Base-by-base conservation (phyloP, 30 jellyfish, hydroid and myxozoan species). In the Chrysaora quinquecirrha region DNA sequence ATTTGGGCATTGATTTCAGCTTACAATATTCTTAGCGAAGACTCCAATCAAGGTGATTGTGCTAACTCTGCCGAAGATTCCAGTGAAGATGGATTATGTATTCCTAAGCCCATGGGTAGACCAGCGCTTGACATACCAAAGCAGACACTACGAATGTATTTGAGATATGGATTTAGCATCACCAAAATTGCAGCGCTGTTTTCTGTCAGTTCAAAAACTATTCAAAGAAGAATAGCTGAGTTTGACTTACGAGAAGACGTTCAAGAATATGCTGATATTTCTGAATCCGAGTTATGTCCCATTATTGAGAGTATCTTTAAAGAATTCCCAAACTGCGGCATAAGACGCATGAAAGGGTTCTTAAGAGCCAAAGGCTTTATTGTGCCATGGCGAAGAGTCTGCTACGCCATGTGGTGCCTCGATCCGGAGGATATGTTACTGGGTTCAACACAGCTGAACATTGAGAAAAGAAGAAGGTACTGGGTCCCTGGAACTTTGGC, bases 281-380 rank as follows among this genome's bases (percentile, higher is more conserved):
- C 0, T 0, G 0, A 48, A 0, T 28, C 0, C 21, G 0, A 0
- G 32, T 29, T 76, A 33, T 43, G 54, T 61, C 1, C 33, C 10
- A 27, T 29, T 11, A 32, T 76, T 20, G 33, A 12, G 21, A 30
- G 32, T 11, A 54, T 49, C 28, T 30, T 64, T 35, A 4, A n/a
- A 29, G 63, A n/a, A 21, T 85, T 85, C 31, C 85, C 96, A n/a
- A 61, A 85, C 34, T 70, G 86, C 52, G 96, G 85, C 29, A 73
- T 56, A 27, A 54, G 85, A 25, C 69, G 89, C 19, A 76, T 62
- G 83, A 61, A 33, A 34, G 96, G 96, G 33, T 76, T 70, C 43
- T 66, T 85, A 19, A 28, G 16, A 71, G 49, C 67, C 19, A 50
- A 65, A 64, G 89, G 86, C 14, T 33, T 62, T 24, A 62, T 33